Base-by-base conservation (phyloP, 2,888 invertebrate genomes). In the Entomobrya proxima region DNA sequence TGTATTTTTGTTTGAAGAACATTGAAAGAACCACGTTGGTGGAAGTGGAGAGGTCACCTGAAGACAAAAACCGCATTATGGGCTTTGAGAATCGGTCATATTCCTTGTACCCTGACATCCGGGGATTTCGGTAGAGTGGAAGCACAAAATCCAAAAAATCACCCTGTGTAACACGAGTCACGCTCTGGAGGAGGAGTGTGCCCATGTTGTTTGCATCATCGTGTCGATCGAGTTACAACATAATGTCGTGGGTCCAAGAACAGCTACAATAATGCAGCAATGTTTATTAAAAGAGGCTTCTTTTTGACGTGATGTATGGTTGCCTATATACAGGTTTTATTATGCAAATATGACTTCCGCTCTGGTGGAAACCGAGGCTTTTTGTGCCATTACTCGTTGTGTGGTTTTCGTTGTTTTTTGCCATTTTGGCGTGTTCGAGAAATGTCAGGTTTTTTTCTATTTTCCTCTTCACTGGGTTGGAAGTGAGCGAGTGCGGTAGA, bases 391-490 rank as follows among this genome's bases (percentile, higher is more conserved):
- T 15, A 52, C n/a, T 30, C 27, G 11, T 32, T n/a, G 32, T 61
- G 13, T 61, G 0, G 32, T 47, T 72, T 47, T 30, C 24, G 24
- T 5, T 61, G 15, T 7, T 5, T 27, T 30, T 61, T 32, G 27
- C 1, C 32, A 40, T 9, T 61, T 27, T 61, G 2, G 27, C 32
- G 61, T 13, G 30, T 3, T 2, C 15, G 3, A 15, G 1, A 47
- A 21, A 24, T 2, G 24, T 40, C n/a, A 13, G 15, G 18, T 7
- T 21, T 7, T 75, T 85, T 85, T 75, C 85, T 30, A 85, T 85
- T 85, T 85, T 85, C 85, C 85, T 76, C 80, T 79, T 76, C 80
- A 80, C 7, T 76, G 85, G 55, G 35, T 80, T 85, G 85, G 85
- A 85, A 85, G 80, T 64, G 75, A 80, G 58, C 15, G 44, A 9